A percentile compares a stretch with the other conserved stretches of the same genome.
Evolutionary conservation across 2,797 vertebrate species (phyloP).

Genomic region (Lophura swinhoii): DNA sequence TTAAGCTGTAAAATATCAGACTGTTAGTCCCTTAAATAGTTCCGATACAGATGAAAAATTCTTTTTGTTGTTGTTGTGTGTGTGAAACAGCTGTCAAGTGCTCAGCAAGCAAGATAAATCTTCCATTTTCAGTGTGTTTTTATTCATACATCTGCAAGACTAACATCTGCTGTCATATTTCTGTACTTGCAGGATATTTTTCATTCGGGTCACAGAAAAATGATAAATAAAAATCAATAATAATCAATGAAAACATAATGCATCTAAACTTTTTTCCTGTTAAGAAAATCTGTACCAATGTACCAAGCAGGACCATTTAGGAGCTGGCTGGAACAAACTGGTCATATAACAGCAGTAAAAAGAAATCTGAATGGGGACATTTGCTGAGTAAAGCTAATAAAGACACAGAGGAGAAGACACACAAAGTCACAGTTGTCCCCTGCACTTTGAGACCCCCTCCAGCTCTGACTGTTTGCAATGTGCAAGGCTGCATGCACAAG

Average conservation of each 20-base stretch:
- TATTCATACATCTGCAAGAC: not conserved
- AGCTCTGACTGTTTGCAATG: not conserved
- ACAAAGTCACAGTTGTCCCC: not conserved
- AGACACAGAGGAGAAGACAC: not conserved
- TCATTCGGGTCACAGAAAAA: not conserved
- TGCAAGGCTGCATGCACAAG: not conserved
- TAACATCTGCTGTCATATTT: not conserved
- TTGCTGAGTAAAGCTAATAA: not conserved
- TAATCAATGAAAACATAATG: not conserved
- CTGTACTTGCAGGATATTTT: not conserved
- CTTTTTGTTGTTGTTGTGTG: too few species aligned
- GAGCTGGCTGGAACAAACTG: not conserved
- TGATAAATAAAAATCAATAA: not conserved
- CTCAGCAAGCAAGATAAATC: not conserved
- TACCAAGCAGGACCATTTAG: not conserved
- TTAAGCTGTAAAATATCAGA: constrained; percentile 37
- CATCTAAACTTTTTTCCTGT: not conserved
- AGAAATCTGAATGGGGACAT: not conserved
- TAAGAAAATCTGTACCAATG: not conserved
- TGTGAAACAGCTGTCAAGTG: not conserved
- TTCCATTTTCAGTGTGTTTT: not conserved
- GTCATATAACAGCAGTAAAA: not conserved
- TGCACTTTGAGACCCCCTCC: not conserved
- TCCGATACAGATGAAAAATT: not conserved
- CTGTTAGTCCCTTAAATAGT: not conserved